These are phyloP conservation scores for Dipodomys spectabilis DNA, from an alignment of 2,113 vertebrate genomes.

Conservation along the genomic window DNA sequence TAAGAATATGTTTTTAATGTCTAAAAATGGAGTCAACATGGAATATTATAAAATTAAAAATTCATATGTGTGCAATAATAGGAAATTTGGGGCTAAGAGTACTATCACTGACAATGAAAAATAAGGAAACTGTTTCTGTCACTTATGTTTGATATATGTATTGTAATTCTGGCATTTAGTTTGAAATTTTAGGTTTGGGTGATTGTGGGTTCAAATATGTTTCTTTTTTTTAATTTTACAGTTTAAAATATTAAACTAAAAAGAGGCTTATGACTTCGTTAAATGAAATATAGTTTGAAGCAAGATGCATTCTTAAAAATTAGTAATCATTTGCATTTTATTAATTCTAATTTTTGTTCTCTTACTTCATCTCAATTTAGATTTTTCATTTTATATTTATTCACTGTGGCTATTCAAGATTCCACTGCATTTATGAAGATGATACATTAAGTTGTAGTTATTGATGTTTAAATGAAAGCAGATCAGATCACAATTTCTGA, in stretches of 20 bases:
- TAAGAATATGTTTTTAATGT: too few relatives aligned
- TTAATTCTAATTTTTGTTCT: slow-evolving; percentile 21
- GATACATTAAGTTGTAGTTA: neutral
- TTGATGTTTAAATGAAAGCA: neutral
- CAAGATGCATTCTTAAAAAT: neutral
- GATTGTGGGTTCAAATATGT: neutral
- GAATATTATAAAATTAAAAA: neutral
- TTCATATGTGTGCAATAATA: neutral
- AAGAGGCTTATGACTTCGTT: neutral
- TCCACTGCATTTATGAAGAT: neutral
- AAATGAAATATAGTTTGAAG: neutral
- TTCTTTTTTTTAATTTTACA: neutral
- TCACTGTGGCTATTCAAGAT: neutral
- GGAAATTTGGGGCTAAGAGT: neutral
- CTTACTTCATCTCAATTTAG: neutral
- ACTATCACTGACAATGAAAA: neutral
- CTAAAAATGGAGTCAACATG: neutral
- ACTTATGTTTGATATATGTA: neutral
- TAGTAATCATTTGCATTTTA: neutral
- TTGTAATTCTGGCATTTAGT: neutral
- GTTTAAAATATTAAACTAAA: slow-evolving; percentile 6
- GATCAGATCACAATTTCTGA: neutral
- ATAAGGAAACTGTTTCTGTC: neutral
- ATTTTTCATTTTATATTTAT: neutral
- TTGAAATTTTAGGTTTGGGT: neutral